These are phyloP conservation scores for Muscicapa adusta DNA, from an alignment of 2,113 vertebrate species.

Conservation along the genomic window DNA sequence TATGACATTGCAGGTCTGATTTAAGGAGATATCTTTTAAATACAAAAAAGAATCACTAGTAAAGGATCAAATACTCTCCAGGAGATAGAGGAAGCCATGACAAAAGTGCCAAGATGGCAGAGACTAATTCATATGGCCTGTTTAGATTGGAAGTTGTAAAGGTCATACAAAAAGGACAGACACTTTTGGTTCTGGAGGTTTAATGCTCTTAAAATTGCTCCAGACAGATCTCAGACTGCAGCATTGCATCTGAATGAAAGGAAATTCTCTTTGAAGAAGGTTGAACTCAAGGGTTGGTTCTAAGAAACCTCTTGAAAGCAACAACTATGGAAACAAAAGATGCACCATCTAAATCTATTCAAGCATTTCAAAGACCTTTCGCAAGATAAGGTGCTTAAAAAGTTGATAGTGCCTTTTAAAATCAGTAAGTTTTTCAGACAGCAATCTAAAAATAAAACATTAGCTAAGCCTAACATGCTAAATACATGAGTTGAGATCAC, in stretches of 20 bases:
- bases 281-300: neutral
- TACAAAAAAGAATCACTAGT: neutral
- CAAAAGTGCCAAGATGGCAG: neutral
- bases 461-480: constrained; percentile 19
- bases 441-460: constrained; percentile 29
- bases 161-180: neutral
- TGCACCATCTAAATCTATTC: neutral
- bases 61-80: neutral
- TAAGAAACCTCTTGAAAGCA: neutral
- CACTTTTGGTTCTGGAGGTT: neutral
- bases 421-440: neutral
- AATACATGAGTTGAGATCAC: constrained; percentile 52
- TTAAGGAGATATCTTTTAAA: neutral
- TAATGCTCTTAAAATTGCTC: neutral
- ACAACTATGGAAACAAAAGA: neutral
- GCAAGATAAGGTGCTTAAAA: neutral
- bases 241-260: neutral
- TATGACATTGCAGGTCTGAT: neutral
- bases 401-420: neutral
- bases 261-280: neutral
- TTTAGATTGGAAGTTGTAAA: neutral
- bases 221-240: neutral
- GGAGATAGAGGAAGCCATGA: neutral
- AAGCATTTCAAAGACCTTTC: neutral
- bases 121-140: neutral